A percentile compares a stretch with the other conserved stretches of the same genome.
Conservation (phyloP, 2,888 invertebrate species). For the Stenoptilia bipunctidactyla region DNA sequence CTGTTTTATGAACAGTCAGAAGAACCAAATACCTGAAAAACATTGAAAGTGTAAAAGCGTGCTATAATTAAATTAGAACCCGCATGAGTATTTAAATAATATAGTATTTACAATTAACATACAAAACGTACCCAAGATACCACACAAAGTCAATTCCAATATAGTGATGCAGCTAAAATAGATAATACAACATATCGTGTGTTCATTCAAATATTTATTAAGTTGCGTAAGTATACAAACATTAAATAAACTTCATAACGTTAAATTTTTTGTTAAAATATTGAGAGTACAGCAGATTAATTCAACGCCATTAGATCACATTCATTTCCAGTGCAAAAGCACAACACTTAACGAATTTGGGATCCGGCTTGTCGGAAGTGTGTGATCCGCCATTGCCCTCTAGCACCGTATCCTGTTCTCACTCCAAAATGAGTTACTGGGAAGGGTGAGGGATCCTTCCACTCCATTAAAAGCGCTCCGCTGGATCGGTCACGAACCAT, state of each 20-base stretch:
- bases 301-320: too few species aligned
- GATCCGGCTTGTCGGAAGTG: conserved; percentile 35
- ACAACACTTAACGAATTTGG: conserved; percentile 48
- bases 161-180: too few species aligned
- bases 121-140: conserved; percentile 63
- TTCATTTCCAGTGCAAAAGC: neutral
- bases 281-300: neutral
- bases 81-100: too few species aligned
- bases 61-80: too few species aligned
- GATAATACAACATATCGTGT: too few species aligned
- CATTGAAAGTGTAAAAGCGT: too few species aligned
- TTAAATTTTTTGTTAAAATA: neutral
- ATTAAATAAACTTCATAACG: neutral
- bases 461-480: conserved; percentile 69
- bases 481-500: conserved; percentile 48
- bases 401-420: conserved; percentile 75
- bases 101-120: too few species aligned
- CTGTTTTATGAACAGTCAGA: too few species aligned
- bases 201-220: neutral
- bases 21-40: too few species aligned
- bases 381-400: conserved; percentile 73
- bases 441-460: conserved; percentile 73
- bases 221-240: neutral
- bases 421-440: conserved; percentile 74
- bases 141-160: conserved; percentile 19